Base-by-base conservation (phyloP, 2,888 invertebrate species). In the Neocrepidodera transversa region DNA sequence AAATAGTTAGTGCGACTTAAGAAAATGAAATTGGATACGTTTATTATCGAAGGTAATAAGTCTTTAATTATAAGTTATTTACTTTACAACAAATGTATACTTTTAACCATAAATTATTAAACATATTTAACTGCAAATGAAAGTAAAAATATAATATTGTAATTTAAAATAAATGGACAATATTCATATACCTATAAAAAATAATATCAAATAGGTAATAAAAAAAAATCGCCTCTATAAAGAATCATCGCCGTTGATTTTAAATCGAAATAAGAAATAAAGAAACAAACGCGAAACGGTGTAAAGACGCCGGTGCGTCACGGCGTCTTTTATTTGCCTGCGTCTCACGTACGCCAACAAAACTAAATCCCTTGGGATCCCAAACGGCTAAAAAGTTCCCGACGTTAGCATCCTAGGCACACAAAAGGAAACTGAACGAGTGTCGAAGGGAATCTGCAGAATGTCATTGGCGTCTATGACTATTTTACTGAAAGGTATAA, bases 301-400 rank as follows among this genome's bases (percentile, higher is more conserved):
- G 11, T 32, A 32, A 32, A 32, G 32, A 32, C 11, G 32, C 2
- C 10, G 11, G 42, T 11, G 42, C 42, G 42, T 23, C 42, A 11
- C n/a, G 63, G 40, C 68, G 68, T 71, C 74, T 74, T 74, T 72
- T 75, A 75, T 75, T 74, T 74, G 71, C 71, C 73, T 70, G 63
- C 76, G 71, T 68, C 74, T 75, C 76, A 76, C 76, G 76, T 76
- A 68, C 66, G 65, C 65, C 70, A 68, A 68, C 70, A 67, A 68
- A 68, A 72, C 73, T 74, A 74, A 76, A 76, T 75, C 76, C 76
- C 76, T 36, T n/a, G 26, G 73, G 67, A 74, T 75, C 67, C 67
- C 52, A 45, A 52, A 32, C 56, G 68, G 73, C 74, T 74, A 74
- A 74, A 75, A 76, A 76, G 74, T 76, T 76, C 72, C 73, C 68